Base-by-base conservation (phyloP, 2,113 vertebrate genomes). In the Chroicocephalus ridibundus region DNA sequence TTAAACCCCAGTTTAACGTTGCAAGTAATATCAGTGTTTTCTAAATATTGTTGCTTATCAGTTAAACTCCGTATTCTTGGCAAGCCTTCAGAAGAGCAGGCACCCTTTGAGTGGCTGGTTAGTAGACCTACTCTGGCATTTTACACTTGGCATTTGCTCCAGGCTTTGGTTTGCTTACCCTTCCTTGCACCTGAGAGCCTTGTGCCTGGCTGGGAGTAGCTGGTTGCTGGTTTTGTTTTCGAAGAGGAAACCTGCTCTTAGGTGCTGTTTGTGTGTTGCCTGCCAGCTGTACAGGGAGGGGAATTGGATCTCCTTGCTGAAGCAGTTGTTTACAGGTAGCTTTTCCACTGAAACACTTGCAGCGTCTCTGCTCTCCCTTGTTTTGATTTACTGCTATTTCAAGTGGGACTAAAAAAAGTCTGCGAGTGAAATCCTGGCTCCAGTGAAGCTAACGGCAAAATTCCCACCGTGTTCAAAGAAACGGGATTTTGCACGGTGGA, bases 161-260 rank as follows among this genome's bases (percentile, higher is more conserved):
- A 79, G 85, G 34, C 38, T 90, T 81, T 62, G 26, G 22, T 79
- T 71, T 69, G 32, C 52, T 77, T 66, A 36, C 42, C 16, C 16
- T 51, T 75, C 22, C 40, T 57, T 55, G 40, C 27, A 60, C 31
- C 7, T 0, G 2, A 66, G 49, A 40, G 52, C 79, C 27, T 42
- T 2, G 6, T 1, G 2, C 27, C 0, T 4, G 36, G 19, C 31
- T 82, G 31, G 36, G 20, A 24, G 55, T 36, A 17, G 10, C 58
- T 80, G 40, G 22, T 38, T 74, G 47, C 52, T 76, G 46, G n/a
- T 65, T 92, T 65, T 58, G 15, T 65, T 84, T 88, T n/a, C 24
- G 49, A 34, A 29, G 68, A 76, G 51, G 32, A 76, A 88, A 46
- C 31, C 69, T 84, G 40, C 62, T 70, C 5, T 24, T 34, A 16